Conservation (phyloP, 2,113 vertebrate genomes). For the Quiscalus mexicanus region DNA sequence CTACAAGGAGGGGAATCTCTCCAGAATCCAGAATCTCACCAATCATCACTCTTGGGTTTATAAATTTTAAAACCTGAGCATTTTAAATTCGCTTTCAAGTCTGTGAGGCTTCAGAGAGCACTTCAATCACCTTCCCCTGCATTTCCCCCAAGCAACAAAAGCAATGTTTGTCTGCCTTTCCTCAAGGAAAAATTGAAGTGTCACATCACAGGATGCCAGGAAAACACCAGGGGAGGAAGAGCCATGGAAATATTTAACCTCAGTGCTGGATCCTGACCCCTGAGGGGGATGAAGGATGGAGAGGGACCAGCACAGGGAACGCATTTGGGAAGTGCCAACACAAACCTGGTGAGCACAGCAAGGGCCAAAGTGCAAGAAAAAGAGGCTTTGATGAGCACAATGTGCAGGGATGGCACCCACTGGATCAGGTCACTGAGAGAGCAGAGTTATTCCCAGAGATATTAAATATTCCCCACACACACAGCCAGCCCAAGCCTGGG, state of each 20-base stretch:
- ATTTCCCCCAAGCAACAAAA: neutral
- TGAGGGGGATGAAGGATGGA: rapidly evolving
- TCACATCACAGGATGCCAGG: neutral
- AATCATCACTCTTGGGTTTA: neutral
- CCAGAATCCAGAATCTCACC: neutral
- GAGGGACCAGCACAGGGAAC: neutral
- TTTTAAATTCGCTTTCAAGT: neutral
- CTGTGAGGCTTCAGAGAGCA: neutral
- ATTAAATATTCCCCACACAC: neutral
- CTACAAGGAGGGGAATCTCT: neutral
- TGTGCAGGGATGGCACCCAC: neutral
- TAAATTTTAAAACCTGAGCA: neutral
- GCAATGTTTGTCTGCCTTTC: neutral
- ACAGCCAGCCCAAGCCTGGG: neutral
- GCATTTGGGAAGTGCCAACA: rapidly evolving
- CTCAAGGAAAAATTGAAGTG: neutral
- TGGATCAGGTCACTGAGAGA: rapidly evolving
- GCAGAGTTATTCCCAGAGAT: neutral
- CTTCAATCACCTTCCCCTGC: neutral
- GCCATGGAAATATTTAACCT: rapidly evolving
- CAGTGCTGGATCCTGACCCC: neutral
- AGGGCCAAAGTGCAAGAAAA: neutral
- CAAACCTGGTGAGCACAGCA: neutral
- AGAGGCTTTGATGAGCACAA: neutral
- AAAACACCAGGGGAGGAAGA: neutral